Percentiles rank a stretch among this genome's conserved stretches.
Conservation (phyloP, 1,140 invertebrate species). For the Propsilocerus akamusi region DNA sequence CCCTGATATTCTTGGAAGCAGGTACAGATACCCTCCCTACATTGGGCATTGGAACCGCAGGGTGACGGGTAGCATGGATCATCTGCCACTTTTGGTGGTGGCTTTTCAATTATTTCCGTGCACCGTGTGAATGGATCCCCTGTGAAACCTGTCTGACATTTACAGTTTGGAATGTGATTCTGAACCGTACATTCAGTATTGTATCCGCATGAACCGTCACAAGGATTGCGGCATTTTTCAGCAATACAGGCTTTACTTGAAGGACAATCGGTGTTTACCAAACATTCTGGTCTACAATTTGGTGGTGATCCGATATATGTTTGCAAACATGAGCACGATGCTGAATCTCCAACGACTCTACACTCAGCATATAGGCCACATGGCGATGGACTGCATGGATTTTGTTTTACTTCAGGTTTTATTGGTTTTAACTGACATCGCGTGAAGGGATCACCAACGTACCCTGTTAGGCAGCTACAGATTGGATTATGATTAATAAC, state of each 20-base stretch:
- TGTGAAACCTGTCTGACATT: slow-evolving; percentile 43
- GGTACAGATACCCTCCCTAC: slow-evolving; percentile 41
- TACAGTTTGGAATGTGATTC: slow-evolving; percentile 50
- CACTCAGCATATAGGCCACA: slow-evolving; percentile 58
- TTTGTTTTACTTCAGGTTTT: too few species aligned
- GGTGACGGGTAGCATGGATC: slow-evolving; percentile 48
- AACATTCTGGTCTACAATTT: slow-evolving; percentile 47
- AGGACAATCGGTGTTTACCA: slow-evolving; percentile 44
- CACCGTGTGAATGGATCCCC: slow-evolving; percentile 44
- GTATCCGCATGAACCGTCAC: slow-evolving; percentile 45
- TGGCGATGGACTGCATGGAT: slow-evolving; percentile 46
- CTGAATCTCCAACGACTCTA: slow-evolving; percentile 40
- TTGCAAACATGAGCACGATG: slow-evolving; percentile 46
- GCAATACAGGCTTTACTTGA: slow-evolving; percentile 46
- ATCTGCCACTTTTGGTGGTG: slow-evolving; percentile 14
- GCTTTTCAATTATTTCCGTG: slow-evolving; percentile 18
- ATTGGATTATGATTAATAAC: slow-evolving; percentile 36
- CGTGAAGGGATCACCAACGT: slow-evolving; percentile 37
- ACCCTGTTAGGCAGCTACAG: slow-evolving; percentile 32
- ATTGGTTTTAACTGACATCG: slow-evolving; percentile 21
- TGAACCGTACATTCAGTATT: slow-evolving; percentile 56
- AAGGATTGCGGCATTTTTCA: slow-evolving; percentile 52
- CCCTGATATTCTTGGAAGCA: slow-evolving; percentile 51
- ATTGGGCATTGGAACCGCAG: slow-evolving; percentile 52
- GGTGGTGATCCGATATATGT: slow-evolving; percentile 62